Evolutionary conservation across 2,888 invertebrate genomes (phyloP).

Genomic region (Ctena decussata): DNA sequence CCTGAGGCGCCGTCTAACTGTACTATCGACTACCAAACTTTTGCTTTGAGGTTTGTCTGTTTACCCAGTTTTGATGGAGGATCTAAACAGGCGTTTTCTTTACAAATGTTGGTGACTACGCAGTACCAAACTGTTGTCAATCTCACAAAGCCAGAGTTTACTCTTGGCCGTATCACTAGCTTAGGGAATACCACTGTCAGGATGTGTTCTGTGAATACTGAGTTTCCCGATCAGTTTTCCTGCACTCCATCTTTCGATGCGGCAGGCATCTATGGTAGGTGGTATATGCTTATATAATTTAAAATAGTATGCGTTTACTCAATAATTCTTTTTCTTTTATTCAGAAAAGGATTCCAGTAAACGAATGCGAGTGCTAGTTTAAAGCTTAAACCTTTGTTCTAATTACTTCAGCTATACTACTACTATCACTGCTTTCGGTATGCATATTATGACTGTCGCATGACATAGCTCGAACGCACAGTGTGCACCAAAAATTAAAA

Average conservation of each 20-base stretch:
- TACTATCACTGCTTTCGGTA: too few relatives aligned
- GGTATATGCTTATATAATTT: too few relatives aligned
- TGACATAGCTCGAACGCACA: too few relatives aligned
- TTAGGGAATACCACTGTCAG: constrained; percentile 42
- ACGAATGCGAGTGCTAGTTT: too few relatives aligned
- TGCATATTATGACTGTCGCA: too few relatives aligned
- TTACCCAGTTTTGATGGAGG: constrained; percentile 53
- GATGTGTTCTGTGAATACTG: constrained; percentile 50
- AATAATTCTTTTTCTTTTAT: too few relatives aligned
- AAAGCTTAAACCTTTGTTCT: too few relatives aligned
- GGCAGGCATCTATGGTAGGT: background rate
- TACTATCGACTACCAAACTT: background rate
- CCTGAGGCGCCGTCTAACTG: constrained; percentile 47
- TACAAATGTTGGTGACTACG: constrained; percentile 23
- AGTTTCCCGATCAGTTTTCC: constrained; percentile 8
- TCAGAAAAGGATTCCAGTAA: too few relatives aligned
- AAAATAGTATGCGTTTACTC: too few relatives aligned
- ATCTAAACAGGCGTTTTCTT: constrained; percentile 42
- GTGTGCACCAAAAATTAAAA: too few relatives aligned
- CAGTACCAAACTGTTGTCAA: constrained; percentile 36
- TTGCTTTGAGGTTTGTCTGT: constrained; percentile 26
- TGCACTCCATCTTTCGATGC: background rate
- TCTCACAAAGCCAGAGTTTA: constrained; percentile 23
- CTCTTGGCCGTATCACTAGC: background rate
- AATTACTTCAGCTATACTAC: too few relatives aligned